Percentiles rank a stretch among this genome's conserved stretches.
Evolutionary conservation across 2,797 vertebrate genomes (phyloP).

Genomic region (Takifugu ocellatus): DNA sequence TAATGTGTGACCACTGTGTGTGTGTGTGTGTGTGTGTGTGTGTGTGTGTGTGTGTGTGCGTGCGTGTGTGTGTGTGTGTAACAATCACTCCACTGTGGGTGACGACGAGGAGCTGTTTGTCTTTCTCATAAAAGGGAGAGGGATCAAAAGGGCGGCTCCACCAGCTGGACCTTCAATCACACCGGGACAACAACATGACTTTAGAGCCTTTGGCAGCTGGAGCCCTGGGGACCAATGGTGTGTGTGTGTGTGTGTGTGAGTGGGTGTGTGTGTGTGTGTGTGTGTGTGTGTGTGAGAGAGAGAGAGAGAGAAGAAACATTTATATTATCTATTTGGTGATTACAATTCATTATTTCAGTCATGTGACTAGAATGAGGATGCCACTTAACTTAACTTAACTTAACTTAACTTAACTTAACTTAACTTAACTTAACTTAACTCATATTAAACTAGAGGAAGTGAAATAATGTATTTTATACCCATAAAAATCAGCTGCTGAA

Average conservation of each 20-base stretch:
- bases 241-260: constrained; percentile 35
- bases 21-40: constrained; percentile 17
- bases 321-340: too few species aligned
- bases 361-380: too few species aligned
- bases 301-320: not conserved
- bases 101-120: constrained; percentile 71
- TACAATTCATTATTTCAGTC: too few species aligned
- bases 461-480: too few species aligned
- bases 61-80: constrained; percentile 34
- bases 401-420: too few species aligned
- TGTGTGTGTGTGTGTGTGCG: constrained; percentile 26
- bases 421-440: too few species aligned
- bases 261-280: constrained; percentile 29
- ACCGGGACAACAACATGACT: constrained; percentile 65
- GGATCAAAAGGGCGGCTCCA: constrained; percentile 70
- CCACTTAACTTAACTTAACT: too few species aligned
- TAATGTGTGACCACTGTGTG: constrained; percentile 17
- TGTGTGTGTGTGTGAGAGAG: constrained; percentile 26
- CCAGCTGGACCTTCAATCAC: constrained; percentile 74
- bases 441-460: too few species aligned
- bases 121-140: constrained; percentile 72
- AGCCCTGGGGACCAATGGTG: constrained; percentile 47
- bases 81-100: constrained; percentile 65
- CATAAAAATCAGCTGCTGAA: too few species aligned
- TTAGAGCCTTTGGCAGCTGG: constrained; percentile 67